A percentile compares a stretch with the other conserved stretches of the same genome.
Conservation (phyloP, 2,888 invertebrate species). For the Dichetophora obliterata region DNA sequence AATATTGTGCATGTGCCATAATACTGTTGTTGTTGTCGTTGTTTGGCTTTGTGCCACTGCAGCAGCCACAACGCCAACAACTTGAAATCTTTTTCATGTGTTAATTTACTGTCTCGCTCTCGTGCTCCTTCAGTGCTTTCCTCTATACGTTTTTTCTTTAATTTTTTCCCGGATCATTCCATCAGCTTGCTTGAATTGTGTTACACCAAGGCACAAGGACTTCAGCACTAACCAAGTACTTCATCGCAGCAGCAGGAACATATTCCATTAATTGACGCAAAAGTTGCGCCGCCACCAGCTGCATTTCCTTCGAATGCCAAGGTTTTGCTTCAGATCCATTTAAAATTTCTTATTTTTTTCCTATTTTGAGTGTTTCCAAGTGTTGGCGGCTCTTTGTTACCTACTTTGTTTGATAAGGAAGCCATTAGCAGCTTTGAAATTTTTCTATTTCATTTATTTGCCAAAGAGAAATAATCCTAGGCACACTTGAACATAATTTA, state of each 20-base stretch:
- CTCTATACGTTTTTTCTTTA: neutral
- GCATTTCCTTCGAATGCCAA: neutral
- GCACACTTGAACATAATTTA: no score
- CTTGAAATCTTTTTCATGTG: slow-evolving; percentile 18
- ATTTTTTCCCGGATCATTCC: neutral
- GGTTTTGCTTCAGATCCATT: neutral
- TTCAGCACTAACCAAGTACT: neutral
- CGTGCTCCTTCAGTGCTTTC: neutral
- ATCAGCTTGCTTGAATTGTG: neutral
- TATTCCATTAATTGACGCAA: slow-evolving; percentile 32
- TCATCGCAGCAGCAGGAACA: slow-evolving; percentile 13
- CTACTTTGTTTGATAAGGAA: slow-evolving; percentile 4
- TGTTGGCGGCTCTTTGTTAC: slow-evolving; percentile 9
- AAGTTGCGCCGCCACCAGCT: slow-evolving; percentile 7
- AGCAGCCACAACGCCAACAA: neutral
- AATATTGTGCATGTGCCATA: neutral
- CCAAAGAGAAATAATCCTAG: neutral
- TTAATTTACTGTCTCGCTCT: slow-evolving; percentile 15
- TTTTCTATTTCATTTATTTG: neutral
- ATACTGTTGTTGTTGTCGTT: slow-evolving; percentile 16
- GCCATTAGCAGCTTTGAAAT: slow-evolving; percentile 10
- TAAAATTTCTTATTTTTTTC: neutral
- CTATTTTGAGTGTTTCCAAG: neutral
- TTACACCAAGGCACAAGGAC: neutral
- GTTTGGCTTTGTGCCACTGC: neutral